Evolutionary conservation across 1,140 invertebrate genomes (phyloP).

Genomic region (Trichonephila clavipes): DNA sequence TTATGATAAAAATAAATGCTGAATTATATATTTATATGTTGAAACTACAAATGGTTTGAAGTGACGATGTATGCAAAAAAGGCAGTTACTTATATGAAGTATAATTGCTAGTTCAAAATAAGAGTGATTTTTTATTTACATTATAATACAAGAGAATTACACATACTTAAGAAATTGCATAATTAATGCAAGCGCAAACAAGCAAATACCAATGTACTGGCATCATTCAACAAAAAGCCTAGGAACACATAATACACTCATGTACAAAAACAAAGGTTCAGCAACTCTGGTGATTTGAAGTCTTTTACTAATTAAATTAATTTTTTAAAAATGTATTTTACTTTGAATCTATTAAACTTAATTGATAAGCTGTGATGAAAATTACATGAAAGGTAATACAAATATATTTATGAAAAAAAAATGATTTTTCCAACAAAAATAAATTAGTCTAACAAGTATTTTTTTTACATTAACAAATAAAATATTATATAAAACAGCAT

Average conservation of each 20-base stretch:
- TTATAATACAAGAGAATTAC: background rate
- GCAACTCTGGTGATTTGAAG: background rate
- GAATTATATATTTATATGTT: too few relatives aligned
- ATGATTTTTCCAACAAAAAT: conserved; percentile 5
- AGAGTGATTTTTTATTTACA: conserved; percentile 5
- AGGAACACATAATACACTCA: conserved; percentile 6
- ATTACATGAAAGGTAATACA: background rate
- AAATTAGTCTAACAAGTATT: background rate
- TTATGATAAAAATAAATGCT: too few relatives aligned
- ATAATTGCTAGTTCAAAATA: background rate
- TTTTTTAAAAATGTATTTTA: background rate
- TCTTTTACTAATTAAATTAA: background rate
- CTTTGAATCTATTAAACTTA: background rate
- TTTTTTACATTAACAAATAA: conserved; percentile 26
- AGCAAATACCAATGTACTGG: background rate
- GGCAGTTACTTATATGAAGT: background rate
- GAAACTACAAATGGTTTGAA: background rate
- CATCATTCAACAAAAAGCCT: background rate
- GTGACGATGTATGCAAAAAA: background rate
- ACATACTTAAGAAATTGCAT: background rate
- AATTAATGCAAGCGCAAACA: conserved; percentile 7
- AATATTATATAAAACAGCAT: background rate
- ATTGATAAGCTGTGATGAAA: background rate
- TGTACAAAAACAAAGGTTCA: background rate
- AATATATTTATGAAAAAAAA: background rate